Evolutionary conservation across 2,113 vertebrate genomes (phyloP), one percentile per base, ranked within the genome.

Genomic region (Daboia siamensis): DNA sequence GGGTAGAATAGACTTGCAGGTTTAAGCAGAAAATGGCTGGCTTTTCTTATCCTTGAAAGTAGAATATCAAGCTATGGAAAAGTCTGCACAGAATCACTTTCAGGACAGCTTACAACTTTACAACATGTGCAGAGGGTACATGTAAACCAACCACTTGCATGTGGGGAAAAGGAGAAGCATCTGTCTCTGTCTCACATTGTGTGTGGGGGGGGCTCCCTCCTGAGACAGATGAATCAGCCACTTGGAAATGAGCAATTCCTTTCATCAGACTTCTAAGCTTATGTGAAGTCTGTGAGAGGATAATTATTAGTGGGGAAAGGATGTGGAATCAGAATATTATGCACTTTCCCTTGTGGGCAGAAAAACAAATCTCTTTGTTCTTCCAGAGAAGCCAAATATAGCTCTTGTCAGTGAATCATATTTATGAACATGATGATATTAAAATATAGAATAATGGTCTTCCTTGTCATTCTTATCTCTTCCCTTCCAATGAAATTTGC

Each of bases 261-360:
- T 87, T 92, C 74, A 90, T n/a, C 17, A 86, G 52, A 88, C 80
- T 91, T 95, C 87, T 95, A 93, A 95, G 15, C 20, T 85, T 89
- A 86, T 89, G 52, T 26, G 95, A 57, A 95, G 89, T 61, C 91
- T 91, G 69, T 84, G 84, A 87, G 92, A 93, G 89, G 94, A 93
- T 52, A 93, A 88, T 95, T 95, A 93, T 44, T 88, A 64, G 51
- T 69, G 91, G 26, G 88, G 24, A 29, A 48, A 24, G 24, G 24
- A 39, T 9, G 69, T 94, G 91, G 93, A 93, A 84, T 57, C 89
- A 93, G 91, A 91, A 94, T 20, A 3, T 33, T 89, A 92, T 93
- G 1, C 15, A 93, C 13, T 52, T 57, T 95, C 89, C 91, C 90
- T 90, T 91, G 90, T 94, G 95, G 94, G 69, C 26, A 93, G 94